These are phyloP conservation scores for Eptatretus burgeri DNA, from an alignment of 2,113 vertebrate species.

Conservation along the genomic window DNA sequence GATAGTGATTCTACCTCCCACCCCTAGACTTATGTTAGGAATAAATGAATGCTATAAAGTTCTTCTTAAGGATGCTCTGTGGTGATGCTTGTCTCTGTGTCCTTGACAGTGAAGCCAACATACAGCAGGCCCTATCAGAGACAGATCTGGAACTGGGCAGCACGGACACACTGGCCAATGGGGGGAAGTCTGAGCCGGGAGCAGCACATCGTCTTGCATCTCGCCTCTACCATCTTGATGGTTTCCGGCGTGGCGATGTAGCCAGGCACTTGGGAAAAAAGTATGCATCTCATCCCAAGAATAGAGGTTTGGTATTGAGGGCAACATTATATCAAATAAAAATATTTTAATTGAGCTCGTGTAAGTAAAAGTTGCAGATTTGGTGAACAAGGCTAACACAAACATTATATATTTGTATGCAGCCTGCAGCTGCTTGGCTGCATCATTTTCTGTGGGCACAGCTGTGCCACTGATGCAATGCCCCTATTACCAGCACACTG, in stretches of 20 bases:
- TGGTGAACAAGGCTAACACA: no score
- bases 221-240: slow-evolving; percentile 61
- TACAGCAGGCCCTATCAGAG: not conserved
- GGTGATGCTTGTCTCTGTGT: not conserved
- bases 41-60: not conserved
- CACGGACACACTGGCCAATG: not conserved
- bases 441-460: no score
- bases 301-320: no score
- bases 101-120: not conserved
- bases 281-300: slow-evolving; percentile 15
- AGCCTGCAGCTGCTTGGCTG: no score
- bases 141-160: not conserved
- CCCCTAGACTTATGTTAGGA: not conserved
- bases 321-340: no score
- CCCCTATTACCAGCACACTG: no score
- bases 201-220: slow-evolving; percentile 61
- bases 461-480: no score
- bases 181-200: slow-evolving; percentile 13
- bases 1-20: not conserved
- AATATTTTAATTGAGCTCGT: no score
- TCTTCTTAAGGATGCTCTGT: not conserved
- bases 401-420: no score
- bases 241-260: slow-evolving; percentile 78
- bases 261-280: slow-evolving; percentile 83
- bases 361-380: no score